phyloP scores from a whole-genome alignment of 2,113 vertebrate species.

The Bolborhynchus lineola region DNA sequence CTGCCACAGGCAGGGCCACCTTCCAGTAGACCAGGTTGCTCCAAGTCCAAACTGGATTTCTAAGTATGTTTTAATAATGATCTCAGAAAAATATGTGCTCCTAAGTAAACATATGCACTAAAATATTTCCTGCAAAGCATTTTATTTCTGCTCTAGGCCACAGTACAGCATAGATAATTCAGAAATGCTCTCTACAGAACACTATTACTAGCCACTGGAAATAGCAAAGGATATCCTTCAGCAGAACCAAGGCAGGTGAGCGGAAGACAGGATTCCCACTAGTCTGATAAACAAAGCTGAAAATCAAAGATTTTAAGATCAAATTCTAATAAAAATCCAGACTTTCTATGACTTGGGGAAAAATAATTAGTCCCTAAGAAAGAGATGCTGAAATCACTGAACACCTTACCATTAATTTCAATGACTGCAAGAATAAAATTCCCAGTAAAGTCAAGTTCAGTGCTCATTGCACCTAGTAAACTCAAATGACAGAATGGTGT shows the following conservation, averaged over 20 bases:
- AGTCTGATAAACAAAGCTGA: not conserved
- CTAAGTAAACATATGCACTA: not conserved
- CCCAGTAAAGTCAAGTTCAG: not conserved
- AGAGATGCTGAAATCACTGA: not conserved
- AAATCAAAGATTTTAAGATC: not conserved
- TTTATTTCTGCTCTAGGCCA: not conserved
- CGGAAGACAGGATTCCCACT: not conserved
- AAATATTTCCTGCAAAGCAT: not conserved
- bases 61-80: not conserved
- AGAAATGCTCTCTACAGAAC: not conserved
- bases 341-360: not conserved
- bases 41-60: not conserved
- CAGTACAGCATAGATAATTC: not conserved
- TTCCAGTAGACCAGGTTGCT: not conserved
- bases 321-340: not conserved
- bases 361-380: not conserved
- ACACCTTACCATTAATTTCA: not conserved
- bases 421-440: not conserved
- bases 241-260: not conserved
- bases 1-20: not conserved
- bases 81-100: not conserved
- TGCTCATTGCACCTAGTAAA: not conserved
- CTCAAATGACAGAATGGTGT: not conserved
- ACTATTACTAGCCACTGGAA: not conserved
- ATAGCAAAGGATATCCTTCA: not conserved